Evolutionary conservation across 2,113 vertebrate species (phyloP), one percentile per base, ranked within the genome.

Genomic region (Callithrix jacchus): DNA sequence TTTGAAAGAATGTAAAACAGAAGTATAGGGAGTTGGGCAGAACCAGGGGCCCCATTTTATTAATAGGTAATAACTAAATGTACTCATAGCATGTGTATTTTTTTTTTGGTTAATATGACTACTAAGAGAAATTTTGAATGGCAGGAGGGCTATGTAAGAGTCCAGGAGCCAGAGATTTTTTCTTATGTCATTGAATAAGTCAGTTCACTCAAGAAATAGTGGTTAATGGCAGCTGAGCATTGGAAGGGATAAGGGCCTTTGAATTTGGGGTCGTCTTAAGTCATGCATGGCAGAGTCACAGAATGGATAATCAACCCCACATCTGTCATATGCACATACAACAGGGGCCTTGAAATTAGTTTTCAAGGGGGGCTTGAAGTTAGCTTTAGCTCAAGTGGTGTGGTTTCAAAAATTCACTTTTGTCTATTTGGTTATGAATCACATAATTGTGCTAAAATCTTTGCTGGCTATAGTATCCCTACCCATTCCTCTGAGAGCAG

Each of bases 41-140:
- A 13, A 37, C 16, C 2, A 14, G 56, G 30, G n/a, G 14, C 47
- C 14, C 30, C 3, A 27, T 25, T 73, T 11, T 66, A 30, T 66
- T 66, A 45, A 14, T 2, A 42, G 77, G 16, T 30, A 66, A 35
- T 52, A 47, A 84, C 18, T 40, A 17, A 32, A 37, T 5, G 17
- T 35, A 18, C 37, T 40, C 10, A 18, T 0, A 14, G 37, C 21
- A 8, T 14, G 12, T 9, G 0, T 27, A n/a, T 92, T 93, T 96
- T 54, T 68, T 87, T 88, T 64, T 64, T 64, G 61, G 64, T 8
- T 68, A 56, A 81, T 84, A 35, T 90, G 79, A 66, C 80, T 71
- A 80, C 12, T 89, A 42, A 82, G 85, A 94, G 86, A 77, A 40
- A 21, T 93, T 96, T 35, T 94, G 76, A 90, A 88, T 85, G 79